These are phyloP conservation scores for Petrocephalus sullivani DNA, from an alignment of 2,797 vertebrate genomes.

Conservation along the genomic window DNA sequence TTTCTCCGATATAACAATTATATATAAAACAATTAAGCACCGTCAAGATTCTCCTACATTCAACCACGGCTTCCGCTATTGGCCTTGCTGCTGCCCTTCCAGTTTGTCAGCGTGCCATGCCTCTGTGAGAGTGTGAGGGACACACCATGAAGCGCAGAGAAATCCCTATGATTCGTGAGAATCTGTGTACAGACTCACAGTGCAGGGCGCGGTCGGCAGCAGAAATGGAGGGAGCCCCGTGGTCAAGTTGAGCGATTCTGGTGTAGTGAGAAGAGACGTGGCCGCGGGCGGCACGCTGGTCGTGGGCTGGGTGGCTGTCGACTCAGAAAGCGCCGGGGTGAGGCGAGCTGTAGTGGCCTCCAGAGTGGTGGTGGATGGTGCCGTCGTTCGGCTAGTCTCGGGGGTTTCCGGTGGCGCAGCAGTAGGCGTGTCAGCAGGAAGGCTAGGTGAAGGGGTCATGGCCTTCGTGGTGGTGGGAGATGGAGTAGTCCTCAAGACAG, in stretches of 20 bases:
- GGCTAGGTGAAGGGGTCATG: conserved; percentile 34
- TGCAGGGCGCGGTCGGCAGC: conserved; percentile 61
- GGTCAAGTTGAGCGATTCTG: conserved; percentile 37
- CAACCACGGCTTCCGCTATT: neutral
- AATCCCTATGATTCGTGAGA: neutral
- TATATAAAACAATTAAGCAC: neutral
- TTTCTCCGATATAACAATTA: neutral
- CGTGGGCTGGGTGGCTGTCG: conserved; percentile 22
- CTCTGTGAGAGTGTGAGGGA: neutral
- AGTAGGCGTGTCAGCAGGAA: conserved; percentile 23
- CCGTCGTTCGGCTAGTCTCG: conserved; percentile 36
- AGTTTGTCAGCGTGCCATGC: neutral
- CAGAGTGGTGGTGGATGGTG: conserved; percentile 26
- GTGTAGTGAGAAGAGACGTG: conserved; percentile 38
- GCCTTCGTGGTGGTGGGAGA: conserved; percentile 19
- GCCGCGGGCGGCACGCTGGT: conserved; percentile 37
- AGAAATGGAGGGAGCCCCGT: conserved; percentile 49
- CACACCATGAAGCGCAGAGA: neutral
- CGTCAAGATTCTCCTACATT: neutral
- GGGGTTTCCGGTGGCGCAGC: conserved; percentile 28
- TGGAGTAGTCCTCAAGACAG: conserved; percentile 20
- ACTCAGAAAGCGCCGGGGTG: conserved; percentile 29
- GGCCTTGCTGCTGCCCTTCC: neutral
- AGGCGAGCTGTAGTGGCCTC: conserved; percentile 25
- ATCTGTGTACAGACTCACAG: conserved; percentile 48